Evolutionary conservation across 2,797 vertebrate species (phyloP).

Genomic region (Buceros bicornis): DNA sequence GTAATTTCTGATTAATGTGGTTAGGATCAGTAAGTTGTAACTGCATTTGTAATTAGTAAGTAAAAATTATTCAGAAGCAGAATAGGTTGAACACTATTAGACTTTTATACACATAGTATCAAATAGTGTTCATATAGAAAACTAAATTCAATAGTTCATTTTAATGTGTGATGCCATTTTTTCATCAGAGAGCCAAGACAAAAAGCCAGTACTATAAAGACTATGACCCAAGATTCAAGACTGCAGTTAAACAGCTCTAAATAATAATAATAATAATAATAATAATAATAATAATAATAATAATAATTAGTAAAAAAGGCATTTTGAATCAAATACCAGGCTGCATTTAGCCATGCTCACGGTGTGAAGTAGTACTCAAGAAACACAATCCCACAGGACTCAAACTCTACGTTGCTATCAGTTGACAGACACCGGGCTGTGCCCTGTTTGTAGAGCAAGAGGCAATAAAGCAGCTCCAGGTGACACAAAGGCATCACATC

Average conservation of each 20-base stretch:
- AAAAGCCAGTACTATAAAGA: constrained; percentile 43
- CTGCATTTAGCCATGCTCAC: neutral
- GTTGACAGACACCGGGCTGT: rapidly evolving
- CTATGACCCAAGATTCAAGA: constrained; percentile 37
- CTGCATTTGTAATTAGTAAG: constrained; percentile 73
- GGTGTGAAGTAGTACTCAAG: neutral
- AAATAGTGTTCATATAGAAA: constrained; percentile 52
- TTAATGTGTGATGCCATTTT: constrained; percentile 45
- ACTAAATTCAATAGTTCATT: constrained; percentile 63
- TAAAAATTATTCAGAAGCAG: constrained; percentile 63
- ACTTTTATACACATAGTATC: constrained; percentile 44
- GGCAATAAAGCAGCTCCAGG: neutral
- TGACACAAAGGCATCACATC: neutral
- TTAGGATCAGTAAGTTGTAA: constrained; percentile 50
- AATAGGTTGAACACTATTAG: constrained; percentile 46
- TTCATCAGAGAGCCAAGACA: constrained; percentile 51
- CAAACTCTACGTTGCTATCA: neutral
- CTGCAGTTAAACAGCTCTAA: neutral
- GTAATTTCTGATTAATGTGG: constrained; percentile 58
- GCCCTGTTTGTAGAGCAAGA: rapidly evolving
- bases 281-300: too few relatives aligned
- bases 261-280: too few relatives aligned
- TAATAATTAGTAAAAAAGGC: neutral
- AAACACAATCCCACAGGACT: neutral
- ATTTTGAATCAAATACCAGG: constrained; percentile 32